These are phyloP conservation scores for Iguana delicatissima DNA, from an alignment of 2,797 vertebrate genomes.

Conservation along the genomic window DNA sequence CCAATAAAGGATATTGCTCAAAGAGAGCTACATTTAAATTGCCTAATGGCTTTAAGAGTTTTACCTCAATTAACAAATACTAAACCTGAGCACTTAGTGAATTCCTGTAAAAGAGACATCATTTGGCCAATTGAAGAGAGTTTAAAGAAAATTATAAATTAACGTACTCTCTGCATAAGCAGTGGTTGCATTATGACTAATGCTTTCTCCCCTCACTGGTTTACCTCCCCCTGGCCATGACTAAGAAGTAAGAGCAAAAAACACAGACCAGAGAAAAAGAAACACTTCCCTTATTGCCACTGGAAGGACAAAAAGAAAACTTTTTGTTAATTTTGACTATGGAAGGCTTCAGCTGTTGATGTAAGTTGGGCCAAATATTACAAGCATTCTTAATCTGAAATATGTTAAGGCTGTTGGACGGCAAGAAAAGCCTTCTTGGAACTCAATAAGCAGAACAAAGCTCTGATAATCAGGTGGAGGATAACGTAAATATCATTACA, in stretches of 20 bases:
- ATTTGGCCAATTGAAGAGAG: constrained; percentile 66
- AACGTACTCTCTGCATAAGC: constrained; percentile 47
- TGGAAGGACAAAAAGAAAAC: constrained; percentile 76
- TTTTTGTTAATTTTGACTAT: constrained; percentile 73
- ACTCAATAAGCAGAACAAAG: constrained; percentile 75
- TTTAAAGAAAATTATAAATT: constrained; percentile 64
- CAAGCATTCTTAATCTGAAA: constrained; percentile 72
- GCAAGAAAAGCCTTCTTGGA: constrained; percentile 73
- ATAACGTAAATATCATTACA: constrained; percentile 77
- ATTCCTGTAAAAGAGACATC: constrained; percentile 76
- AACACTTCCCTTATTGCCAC: constrained; percentile 48
- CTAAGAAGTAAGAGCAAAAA: constrained; percentile 42
- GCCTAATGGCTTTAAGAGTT: constrained; percentile 82
- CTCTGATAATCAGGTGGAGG: constrained; percentile 70
- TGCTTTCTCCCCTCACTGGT: constrained; percentile 29
- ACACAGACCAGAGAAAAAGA: constrained; percentile 54
- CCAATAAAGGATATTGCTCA: constrained; percentile 83
- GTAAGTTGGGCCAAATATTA: constrained; percentile 68
- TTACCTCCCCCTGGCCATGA: background rate
- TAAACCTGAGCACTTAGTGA: constrained; percentile 79
- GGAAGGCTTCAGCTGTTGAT: constrained; percentile 67
- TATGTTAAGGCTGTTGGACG: constrained; percentile 72
- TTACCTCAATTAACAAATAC: constrained; percentile 85
- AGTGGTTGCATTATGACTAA: constrained; percentile 56
- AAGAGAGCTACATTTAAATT: constrained; percentile 84